phyloP scores from a whole-genome alignment of 2,888 invertebrate species.

The Iphiclides podalirius region DNA sequence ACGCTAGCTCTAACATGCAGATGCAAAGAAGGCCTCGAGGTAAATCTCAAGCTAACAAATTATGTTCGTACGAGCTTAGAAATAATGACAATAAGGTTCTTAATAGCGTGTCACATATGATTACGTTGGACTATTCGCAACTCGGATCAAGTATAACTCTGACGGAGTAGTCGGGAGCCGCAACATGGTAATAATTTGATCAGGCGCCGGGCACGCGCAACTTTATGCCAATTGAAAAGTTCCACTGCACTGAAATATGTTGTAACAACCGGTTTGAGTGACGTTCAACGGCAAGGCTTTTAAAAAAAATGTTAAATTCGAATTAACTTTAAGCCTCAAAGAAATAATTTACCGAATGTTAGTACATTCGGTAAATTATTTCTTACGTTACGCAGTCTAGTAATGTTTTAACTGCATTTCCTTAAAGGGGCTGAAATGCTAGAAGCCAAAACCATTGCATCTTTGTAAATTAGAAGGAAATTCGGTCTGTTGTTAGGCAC shows the following conservation, averaged over 20 bases:
- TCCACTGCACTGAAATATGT: slow-evolving; percentile 61
- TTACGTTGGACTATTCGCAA: slow-evolving; percentile 42
- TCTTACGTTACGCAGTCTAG: not conserved
- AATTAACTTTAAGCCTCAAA: slow-evolving; percentile 17
- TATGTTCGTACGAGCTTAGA: slow-evolving; percentile 17
- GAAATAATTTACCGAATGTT: too few species aligned
- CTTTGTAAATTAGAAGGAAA: slow-evolving; percentile 19
- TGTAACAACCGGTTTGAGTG: slow-evolving; percentile 45
- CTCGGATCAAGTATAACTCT: slow-evolving; percentile 39
- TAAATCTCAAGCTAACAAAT: slow-evolving; percentile 30
- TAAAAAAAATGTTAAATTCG: slow-evolving; percentile 37
- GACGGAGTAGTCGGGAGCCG: slow-evolving; percentile 53
- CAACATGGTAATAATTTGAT: slow-evolving; percentile 77
- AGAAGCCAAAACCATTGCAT: slow-evolving; percentile 7
- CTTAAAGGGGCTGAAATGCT: not conserved
- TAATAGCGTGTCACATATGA: slow-evolving; percentile 25
- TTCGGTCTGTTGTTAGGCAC: slow-evolving; percentile 13
- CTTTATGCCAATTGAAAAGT: slow-evolving; percentile 71
- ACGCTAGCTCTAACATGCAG: slow-evolving; percentile 24
- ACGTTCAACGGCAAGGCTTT: slow-evolving; percentile 34
- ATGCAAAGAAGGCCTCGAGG: slow-evolving; percentile 33
- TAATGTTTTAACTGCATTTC: not conserved
- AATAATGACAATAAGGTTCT: slow-evolving; percentile 28
- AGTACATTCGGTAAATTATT: too few species aligned
- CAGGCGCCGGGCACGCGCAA: slow-evolving; percentile 60